Evolutionary conservation across 2,113 vertebrate genomes (phyloP).

Genomic region (Datnioides undecimradiatus): DNA sequence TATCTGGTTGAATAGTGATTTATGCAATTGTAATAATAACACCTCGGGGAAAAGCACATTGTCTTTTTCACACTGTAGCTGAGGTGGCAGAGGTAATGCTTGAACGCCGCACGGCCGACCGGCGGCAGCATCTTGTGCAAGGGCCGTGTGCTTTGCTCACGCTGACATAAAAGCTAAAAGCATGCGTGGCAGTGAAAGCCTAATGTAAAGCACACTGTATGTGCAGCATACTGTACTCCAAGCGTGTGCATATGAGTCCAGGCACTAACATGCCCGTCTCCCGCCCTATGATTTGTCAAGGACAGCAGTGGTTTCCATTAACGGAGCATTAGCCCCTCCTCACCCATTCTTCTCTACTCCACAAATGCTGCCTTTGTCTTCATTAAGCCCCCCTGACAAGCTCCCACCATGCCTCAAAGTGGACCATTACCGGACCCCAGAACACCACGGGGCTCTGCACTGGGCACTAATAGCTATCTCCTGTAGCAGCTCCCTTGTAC

Average conservation of each 20-base stretch:
- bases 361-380: slow-evolving; percentile 76
- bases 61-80: background rate
- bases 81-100: background rate
- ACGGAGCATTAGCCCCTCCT: slow-evolving; percentile 67
- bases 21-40: slow-evolving; percentile 4
- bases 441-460: slow-evolving; percentile 19
- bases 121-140: background rate
- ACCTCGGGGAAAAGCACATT: background rate
- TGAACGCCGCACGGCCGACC: background rate
- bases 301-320: slow-evolving; percentile 75
- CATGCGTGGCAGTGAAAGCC: background rate
- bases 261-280: background rate
- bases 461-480: slow-evolving; percentile 46
- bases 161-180: background rate
- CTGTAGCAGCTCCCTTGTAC: background rate
- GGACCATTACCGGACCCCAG: slow-evolving; percentile 57
- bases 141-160: background rate
- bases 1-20: slow-evolving; percentile 11
- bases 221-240: background rate
- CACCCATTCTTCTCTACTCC: slow-evolving; percentile 57
- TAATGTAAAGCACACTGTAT: slow-evolving; percentile 1
- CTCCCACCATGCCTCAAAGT: slow-evolving; percentile 55
- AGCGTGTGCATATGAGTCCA: background rate
- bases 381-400: slow-evolving; percentile 75
- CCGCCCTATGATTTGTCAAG: slow-evolving; percentile 67